Conservation (phyloP, 2,888 invertebrate species). For the Sphaerophoria rueppellii region DNA sequence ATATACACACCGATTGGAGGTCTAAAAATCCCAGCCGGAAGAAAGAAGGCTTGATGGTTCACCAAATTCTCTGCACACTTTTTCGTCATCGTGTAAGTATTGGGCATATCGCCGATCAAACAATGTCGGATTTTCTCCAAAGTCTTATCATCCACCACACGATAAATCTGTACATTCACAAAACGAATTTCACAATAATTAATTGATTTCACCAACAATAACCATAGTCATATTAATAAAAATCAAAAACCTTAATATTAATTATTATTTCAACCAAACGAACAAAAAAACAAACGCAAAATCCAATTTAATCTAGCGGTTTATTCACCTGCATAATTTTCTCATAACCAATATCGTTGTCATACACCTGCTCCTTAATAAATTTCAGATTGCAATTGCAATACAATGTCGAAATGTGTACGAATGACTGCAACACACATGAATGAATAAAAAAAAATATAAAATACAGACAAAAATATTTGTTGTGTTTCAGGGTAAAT, state of each 20-base stretch:
- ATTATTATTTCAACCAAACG: constrained; percentile 11
- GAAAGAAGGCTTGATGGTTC: constrained; percentile 80
- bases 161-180: constrained; percentile 77
- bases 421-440: constrained; percentile 79
- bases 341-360: constrained; percentile 82
- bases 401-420: constrained; percentile 82
- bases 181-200: not conserved
- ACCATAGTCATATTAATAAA: constrained; percentile 23
- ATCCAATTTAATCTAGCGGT: constrained; percentile 40
- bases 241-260: constrained; percentile 37
- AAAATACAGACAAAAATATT: constrained; percentile 61
- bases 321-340: constrained; percentile 81
- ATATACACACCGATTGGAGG: constrained; percentile 81
- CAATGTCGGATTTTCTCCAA: constrained; percentile 81
- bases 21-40: constrained; percentile 82
- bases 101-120: constrained; percentile 81
- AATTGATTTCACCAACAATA: constrained; percentile 22
- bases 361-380: constrained; percentile 82
- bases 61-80: constrained; percentile 82
- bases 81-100: constrained; percentile 83
- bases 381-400: constrained; percentile 82
- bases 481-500: constrained; percentile 61
- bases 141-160: constrained; percentile 80
- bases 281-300: not conserved
- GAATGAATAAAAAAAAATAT: constrained; percentile 64